These are phyloP conservation scores for Antedon mediterranea DNA, from an alignment of 53 echinoderm and acorn worm genomes.

Conservation along the genomic window DNA sequence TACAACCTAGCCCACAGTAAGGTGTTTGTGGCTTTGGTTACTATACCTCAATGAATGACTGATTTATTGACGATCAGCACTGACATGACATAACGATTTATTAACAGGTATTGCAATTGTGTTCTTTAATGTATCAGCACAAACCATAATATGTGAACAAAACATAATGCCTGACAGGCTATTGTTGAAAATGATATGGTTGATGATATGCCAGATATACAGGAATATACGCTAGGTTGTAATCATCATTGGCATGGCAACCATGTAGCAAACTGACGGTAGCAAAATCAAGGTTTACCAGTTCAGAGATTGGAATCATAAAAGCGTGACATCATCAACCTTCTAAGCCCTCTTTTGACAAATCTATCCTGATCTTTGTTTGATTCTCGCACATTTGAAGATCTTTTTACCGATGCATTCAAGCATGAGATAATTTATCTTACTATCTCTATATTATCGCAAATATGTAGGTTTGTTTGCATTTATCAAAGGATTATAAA, in stretches of 20 bases:
- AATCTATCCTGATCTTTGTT: no score
- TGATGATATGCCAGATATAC: neutral
- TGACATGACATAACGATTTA: neutral
- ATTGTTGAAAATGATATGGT: neutral
- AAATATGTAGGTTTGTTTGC: no score
- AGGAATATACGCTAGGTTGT: neutral
- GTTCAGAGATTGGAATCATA: neutral
- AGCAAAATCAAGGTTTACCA: neutral
- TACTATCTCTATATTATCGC: no score
- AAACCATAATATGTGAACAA: neutral
- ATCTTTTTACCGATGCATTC: no score
- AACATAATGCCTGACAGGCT: neutral
- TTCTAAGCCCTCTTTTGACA: no score
- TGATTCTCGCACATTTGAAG: no score
- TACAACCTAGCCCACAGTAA: neutral
- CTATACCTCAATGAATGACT: neutral
- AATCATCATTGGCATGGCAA: neutral
- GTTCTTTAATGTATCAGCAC: neutral
- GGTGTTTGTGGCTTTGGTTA: neutral
- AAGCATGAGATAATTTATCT: no score
- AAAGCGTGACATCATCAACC: no score
- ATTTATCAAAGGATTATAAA: no score
- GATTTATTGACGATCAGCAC: neutral
- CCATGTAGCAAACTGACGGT: neutral
- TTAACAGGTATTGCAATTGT: neutral